Evolutionary conservation across 2,888 invertebrate species (phyloP).

Genomic region (Agonopterix alstromeriana): DNA sequence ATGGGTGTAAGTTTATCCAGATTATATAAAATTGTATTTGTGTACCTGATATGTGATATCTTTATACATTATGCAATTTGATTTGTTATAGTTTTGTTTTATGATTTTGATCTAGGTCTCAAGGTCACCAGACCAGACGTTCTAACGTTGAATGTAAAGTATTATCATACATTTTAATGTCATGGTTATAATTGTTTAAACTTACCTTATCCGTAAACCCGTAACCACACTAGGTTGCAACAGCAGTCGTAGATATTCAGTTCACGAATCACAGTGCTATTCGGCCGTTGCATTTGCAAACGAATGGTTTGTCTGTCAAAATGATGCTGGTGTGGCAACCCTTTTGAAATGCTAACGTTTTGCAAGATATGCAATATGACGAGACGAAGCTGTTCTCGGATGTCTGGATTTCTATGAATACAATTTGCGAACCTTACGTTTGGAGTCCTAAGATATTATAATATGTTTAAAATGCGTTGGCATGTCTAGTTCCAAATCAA

Average conservation of each 20-base stretch:
- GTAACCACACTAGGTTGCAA: slow-evolving; percentile 24
- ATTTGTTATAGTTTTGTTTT: too few relatives aligned
- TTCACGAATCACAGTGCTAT: slow-evolving; percentile 41
- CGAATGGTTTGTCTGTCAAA: slow-evolving; percentile 29
- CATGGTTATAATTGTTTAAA: slow-evolving; percentile 23
- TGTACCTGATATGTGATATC: too few relatives aligned
- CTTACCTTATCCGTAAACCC: not conserved
- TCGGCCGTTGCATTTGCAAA: slow-evolving; percentile 42
- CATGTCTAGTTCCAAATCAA: too few relatives aligned
- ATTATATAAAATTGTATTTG: too few relatives aligned
- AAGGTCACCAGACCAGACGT: too few relatives aligned
- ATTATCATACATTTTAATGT: slow-evolving; percentile 22
- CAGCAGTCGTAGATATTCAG: slow-evolving; percentile 47
- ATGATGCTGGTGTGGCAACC: slow-evolving; percentile 33
- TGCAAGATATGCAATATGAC: slow-evolving; percentile 18
- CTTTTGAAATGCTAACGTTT: slow-evolving; percentile 35
- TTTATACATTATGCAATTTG: too few relatives aligned
- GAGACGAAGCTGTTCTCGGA: not conserved
- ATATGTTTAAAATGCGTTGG: too few relatives aligned
- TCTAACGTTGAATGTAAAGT: not conserved
- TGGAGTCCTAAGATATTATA: too few relatives aligned
- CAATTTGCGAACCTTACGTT: too few relatives aligned
- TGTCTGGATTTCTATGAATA: too few relatives aligned
- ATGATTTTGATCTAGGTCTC: too few relatives aligned
- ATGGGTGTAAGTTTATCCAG: too few relatives aligned